Evolutionary conservation across 2,888 invertebrate species (phyloP), one percentile per base, ranked within the genome.

Genomic region (Limnephilus rhombicus): DNA sequence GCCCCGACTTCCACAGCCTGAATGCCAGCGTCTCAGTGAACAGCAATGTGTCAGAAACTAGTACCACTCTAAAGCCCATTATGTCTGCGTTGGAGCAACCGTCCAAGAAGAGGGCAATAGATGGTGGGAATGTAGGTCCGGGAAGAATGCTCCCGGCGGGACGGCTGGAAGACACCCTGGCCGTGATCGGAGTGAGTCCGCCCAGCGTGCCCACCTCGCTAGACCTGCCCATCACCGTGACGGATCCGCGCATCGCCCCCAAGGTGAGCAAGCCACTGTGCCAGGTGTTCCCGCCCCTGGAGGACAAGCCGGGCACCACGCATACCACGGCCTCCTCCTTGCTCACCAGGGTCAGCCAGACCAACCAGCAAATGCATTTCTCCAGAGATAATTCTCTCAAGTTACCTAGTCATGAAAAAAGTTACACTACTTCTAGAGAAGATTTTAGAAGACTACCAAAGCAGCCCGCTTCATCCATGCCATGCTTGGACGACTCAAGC

Each of bases 61-160:
- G 98, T 94, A 96, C 98, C 7, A 97, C 97, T 18, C 96, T 98
- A 29, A 97, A 98, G 94, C 98, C 98, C 0, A 98, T 98, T 90
- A 98, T 98, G 98, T 98, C 98, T 1, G 97, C 98, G 0, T 95
- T 98, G 45, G 98, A 98, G 95, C 96, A 97, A 41, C 98, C 98
- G 9, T 96, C 96, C 80, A 97, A 95, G 93, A 95, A 94, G n/a
- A 95, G 95, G 92, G 94, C 94, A 95, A 94, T 9, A 95, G 95
- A 91, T 7, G 85, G 90, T 94, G 95, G 92, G 93, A 94, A 89
- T 91, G 93, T 49, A 92, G 94, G 41, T 9, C 41, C 41, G 41
- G 41, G 90, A 94, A 93, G 68, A 5, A 82, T 95, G 94, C 94
- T 49, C 29, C 29, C 92, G 24, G 93, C 92, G 85, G 94, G 93